A percentile compares a stretch with the other conserved stretches of the same genome.
Conservation (phyloP, 2,113 vertebrate species). For the Aix galericulata region DNA sequence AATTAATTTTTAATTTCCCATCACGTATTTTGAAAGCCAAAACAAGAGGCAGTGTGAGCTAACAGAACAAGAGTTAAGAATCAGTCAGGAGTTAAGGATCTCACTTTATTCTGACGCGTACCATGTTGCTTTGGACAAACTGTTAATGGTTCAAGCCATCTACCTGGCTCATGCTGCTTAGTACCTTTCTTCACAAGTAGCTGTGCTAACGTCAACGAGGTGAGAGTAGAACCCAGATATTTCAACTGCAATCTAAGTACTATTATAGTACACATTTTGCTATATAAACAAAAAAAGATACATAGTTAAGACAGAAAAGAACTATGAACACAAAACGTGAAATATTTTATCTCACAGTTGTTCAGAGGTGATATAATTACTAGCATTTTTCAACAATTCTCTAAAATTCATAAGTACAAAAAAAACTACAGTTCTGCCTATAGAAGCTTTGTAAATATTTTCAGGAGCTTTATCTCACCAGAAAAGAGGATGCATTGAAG, state of each 20-base stretch:
- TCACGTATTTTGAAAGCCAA: background rate
- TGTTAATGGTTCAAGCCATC: background rate
- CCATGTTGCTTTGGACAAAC: background rate
- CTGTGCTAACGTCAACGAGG: background rate
- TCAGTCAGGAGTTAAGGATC: background rate
- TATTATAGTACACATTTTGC: background rate
- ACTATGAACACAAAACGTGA: background rate
- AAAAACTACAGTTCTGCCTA: background rate
- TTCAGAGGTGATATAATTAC: background rate
- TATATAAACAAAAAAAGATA: background rate
- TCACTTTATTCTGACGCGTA: background rate
- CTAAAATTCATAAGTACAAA: background rate
- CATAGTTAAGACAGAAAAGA: background rate
- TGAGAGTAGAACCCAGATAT: background rate
- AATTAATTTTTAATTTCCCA: background rate
- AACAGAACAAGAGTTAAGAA: background rate
- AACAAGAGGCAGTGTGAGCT: background rate
- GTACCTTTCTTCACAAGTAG: background rate
- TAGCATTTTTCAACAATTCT: background rate
- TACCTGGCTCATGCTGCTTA: background rate
- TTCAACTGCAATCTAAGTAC: background rate
- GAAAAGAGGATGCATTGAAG: background rate
- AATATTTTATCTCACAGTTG: background rate
- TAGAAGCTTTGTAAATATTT: slow-evolving; percentile 3
- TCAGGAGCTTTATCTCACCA: background rate